Evolutionary conservation across 2,113 vertebrate species (phyloP).

Genomic region (Redunca redunca): DNA sequence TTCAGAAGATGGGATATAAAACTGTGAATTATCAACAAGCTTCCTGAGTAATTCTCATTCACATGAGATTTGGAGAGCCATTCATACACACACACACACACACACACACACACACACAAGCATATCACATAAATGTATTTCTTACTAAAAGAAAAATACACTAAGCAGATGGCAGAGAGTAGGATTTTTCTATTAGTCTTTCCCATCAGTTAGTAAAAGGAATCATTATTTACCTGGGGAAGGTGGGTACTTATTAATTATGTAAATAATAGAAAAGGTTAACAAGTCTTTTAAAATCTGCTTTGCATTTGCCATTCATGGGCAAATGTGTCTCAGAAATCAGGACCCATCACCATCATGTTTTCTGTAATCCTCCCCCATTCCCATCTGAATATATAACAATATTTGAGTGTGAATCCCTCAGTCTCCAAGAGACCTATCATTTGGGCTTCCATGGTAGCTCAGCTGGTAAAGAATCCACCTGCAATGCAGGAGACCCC

Average conservation of each 20-base stretch:
- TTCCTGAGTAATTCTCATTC: neutral
- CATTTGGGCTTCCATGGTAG: neutral
- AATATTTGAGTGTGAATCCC: slow-evolving; percentile 32
- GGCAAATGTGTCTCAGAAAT: neutral
- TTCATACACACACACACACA: neutral
- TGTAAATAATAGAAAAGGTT: neutral
- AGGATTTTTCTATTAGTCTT: neutral
- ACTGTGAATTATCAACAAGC: neutral
- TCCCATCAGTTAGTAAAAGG: neutral
- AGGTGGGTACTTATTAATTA: neutral
- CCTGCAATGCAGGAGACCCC: neutral
- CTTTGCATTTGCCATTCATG: neutral
- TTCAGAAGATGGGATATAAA: neutral
- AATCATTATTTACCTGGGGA: neutral
- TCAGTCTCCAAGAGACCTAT: neutral
- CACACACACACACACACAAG: neutral
- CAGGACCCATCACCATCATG: neutral
- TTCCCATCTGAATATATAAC: slow-evolving; percentile 1
- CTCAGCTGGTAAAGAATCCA: neutral
- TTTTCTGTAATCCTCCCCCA: neutral
- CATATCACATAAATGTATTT: neutral
- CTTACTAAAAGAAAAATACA: slow-evolving; percentile 18
- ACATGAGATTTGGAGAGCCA: neutral
- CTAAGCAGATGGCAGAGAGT: neutral
- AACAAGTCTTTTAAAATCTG: neutral